phyloP scores from a whole-genome alignment of 2,888 invertebrate species.

The Lasioglossum calceatum region DNA sequence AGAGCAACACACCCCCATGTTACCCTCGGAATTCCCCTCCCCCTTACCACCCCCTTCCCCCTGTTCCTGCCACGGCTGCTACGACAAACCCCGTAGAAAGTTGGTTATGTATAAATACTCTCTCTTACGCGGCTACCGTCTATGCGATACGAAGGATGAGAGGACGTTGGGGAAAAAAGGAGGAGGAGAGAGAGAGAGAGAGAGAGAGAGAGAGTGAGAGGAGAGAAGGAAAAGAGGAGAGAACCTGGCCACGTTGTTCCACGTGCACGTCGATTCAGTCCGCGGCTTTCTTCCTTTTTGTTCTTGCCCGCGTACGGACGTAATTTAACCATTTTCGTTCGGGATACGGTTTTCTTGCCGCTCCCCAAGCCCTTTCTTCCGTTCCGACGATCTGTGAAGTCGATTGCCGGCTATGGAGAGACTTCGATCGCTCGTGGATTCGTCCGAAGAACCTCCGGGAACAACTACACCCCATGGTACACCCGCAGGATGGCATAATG shows the following conservation, averaged over 20 bases:
- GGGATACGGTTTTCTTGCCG: constrained; percentile 26
- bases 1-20: constrained; percentile 79
- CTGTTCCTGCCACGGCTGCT: constrained; percentile 14
- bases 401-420: constrained; percentile 14
- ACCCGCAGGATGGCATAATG: neutral
- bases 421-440: neutral
- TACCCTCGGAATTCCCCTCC: constrained; percentile 66
- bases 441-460: neutral
- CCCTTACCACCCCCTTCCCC: neutral
- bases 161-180: neutral
- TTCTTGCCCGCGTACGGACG: constrained; percentile 19
- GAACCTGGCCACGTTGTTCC: constrained; percentile 3
- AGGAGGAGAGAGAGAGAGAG: neutral
- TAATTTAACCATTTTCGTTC: constrained; percentile 45
- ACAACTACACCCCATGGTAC: neutral
- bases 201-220: neutral
- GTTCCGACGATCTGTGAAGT: neutral
- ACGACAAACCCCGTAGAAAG: constrained; percentile 75
- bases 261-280: constrained; percentile 40
- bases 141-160: constrained; percentile 35
- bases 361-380: neutral
- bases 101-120: constrained; percentile 77
- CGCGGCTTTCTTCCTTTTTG: constrained; percentile 10
- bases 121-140: constrained; percentile 60
- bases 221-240: neutral